phyloP scores from a whole-genome alignment of 1,140 invertebrate species.

The Philotrypesis tridentata region DNA sequence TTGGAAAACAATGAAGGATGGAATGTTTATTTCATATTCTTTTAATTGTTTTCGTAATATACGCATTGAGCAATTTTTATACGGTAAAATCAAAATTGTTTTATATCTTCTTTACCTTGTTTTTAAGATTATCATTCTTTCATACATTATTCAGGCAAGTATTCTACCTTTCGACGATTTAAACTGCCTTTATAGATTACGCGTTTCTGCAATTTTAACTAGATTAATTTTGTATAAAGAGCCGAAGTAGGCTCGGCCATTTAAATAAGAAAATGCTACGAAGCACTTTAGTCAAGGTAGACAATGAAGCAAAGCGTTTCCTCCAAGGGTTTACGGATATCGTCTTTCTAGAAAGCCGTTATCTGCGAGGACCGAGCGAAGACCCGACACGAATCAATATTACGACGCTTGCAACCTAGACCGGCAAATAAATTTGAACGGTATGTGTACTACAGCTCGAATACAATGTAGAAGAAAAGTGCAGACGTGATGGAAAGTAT shows the following conservation, averaged over 20 bases:
- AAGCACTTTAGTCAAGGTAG: neutral
- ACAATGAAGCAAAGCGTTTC: conserved; percentile 13
- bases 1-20: too few relatives aligned
- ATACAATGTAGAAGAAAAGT: neutral
- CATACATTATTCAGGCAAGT: too few relatives aligned
- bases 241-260: neutral
- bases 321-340: conserved; percentile 20
- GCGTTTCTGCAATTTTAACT: too few relatives aligned
- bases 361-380: neutral
- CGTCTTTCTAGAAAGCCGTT: conserved; percentile 10
- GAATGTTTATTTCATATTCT: too few relatives aligned
- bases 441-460: neutral
- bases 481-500: neutral
- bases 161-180: too few relatives aligned
- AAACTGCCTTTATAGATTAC: too few relatives aligned
- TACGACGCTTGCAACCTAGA: neutral
- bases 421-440: conserved; percentile 26
- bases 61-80: too few relatives aligned
- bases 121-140: too few relatives aligned
- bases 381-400: conserved; percentile 26
- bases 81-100: too few relatives aligned
- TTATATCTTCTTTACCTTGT: too few relatives aligned
- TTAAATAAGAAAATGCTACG: conserved; percentile 3
- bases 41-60: too few relatives aligned
- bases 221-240: too few relatives aligned